These are phyloP conservation scores for Chunga burmeisteri DNA, from an alignment of 2,113 vertebrate genomes.

Conservation along the genomic window DNA sequence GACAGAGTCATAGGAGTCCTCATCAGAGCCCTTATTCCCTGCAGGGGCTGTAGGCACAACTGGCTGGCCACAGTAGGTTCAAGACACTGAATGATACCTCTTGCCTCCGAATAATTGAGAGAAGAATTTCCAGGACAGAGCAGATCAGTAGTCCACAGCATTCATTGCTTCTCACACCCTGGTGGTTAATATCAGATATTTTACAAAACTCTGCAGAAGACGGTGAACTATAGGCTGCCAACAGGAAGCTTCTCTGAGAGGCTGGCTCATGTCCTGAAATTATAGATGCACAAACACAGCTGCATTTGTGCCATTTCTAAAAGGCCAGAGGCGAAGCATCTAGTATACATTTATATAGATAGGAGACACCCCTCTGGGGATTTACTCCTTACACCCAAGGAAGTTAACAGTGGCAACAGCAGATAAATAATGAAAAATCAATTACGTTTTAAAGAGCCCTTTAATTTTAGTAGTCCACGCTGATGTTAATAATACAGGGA, in stretches of 20 bases:
- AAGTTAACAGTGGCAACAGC: neutral
- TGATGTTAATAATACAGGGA: neutral
- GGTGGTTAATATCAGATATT: neutral
- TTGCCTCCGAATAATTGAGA: neutral
- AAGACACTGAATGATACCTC: neutral
- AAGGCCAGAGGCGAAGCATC: neutral
- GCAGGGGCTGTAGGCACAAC: neutral
- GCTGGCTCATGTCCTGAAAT: neutral
- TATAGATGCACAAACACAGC: neutral
- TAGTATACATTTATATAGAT: neutral
- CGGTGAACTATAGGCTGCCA: neutral
- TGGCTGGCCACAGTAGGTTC: neutral
- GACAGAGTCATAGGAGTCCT: neutral
- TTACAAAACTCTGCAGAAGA: neutral
- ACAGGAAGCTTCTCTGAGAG: neutral
- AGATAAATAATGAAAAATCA: slow-evolving; percentile 33
- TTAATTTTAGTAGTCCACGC: neutral
- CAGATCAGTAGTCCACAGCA: neutral
- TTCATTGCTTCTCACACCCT: rapidly evolving
- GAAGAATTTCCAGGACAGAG: neutral
- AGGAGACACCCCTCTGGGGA: neutral
- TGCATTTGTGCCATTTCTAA: neutral
- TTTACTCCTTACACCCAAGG: neutral
- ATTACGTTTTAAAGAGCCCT: neutral
- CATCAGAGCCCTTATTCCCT: neutral